These are phyloP conservation scores for Pampus argenteus DNA, from an alignment of 2,797 vertebrate species.

Conservation along the genomic window DNA sequence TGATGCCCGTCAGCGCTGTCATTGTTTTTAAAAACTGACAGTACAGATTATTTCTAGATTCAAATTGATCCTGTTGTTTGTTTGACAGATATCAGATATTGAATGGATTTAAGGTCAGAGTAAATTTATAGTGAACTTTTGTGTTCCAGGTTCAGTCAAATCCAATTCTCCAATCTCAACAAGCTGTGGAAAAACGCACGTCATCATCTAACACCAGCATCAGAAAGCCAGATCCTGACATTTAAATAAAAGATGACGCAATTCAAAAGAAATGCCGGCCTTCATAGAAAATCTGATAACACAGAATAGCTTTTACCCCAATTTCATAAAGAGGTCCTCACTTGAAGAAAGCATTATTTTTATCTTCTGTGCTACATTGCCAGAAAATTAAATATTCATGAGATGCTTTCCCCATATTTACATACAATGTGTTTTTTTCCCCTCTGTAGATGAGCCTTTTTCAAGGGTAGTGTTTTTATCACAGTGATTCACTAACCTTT, in stretches of 20 bases:
- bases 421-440: constrained; percentile 62
- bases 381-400: constrained; percentile 75
- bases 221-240: constrained; percentile 75
- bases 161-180: constrained; percentile 62
- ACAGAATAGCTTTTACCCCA: constrained; percentile 80
- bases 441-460: constrained; percentile 57
- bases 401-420: constrained; percentile 67
- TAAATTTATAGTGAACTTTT: constrained; percentile 66
- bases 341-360: constrained; percentile 75
- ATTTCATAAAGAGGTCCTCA: constrained; percentile 71
- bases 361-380: constrained; percentile 65
- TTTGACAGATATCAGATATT: constrained; percentile 25
- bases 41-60: constrained; percentile 18
- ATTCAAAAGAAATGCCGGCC: constrained; percentile 75
- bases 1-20: no score
- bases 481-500: constrained; percentile 51
- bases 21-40: neutral
- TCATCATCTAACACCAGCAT: constrained; percentile 68
- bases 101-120: constrained; percentile 27
- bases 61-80: constrained; percentile 26
- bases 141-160: constrained; percentile 64
- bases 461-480: constrained; percentile 60
- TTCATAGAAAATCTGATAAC: constrained; percentile 81
- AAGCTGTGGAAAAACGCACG: constrained; percentile 72
- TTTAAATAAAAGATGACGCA: constrained; percentile 86